phyloP scores from a whole-genome alignment of 2,888 invertebrate genomes.

The Peribatodes rhomboidaria region DNA sequence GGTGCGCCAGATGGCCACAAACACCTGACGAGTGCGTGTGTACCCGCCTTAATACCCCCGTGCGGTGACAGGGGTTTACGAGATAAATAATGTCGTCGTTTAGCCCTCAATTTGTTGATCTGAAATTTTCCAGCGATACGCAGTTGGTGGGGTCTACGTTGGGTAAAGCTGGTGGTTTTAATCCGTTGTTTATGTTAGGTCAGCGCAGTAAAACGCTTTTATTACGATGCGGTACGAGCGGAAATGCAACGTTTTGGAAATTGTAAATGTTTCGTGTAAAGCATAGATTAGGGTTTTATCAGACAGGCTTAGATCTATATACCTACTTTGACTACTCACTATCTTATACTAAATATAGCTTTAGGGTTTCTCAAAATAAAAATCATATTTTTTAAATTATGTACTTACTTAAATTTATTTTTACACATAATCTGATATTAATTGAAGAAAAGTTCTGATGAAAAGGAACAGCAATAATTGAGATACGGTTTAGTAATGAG shows the following conservation, averaged over 20 bases:
- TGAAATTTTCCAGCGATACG: conserved; percentile 47
- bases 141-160: conserved; percentile 18
- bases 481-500: neutral
- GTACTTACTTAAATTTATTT: no score
- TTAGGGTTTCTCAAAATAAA: no score
- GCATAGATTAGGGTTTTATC: conserved; percentile 19
- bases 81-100: conserved; percentile 63
- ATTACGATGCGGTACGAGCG: conserved; percentile 45
- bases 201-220: conserved; percentile 42
- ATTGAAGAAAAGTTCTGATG: no score
- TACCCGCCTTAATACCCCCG: conserved; percentile 46
- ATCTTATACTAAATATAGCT: no score
- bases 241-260: conserved; percentile 43
- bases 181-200: conserved; percentile 44
- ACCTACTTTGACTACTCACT: neutral
- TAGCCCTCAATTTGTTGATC: conserved; percentile 62
- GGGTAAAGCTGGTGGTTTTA: conserved; percentile 39
- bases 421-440: no score
- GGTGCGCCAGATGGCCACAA: conserved; percentile 45
- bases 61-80: conserved; percentile 57
- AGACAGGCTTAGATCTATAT: conserved; percentile 3
- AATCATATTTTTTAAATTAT: no score
- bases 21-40: conserved; percentile 53
- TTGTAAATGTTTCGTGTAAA: conserved; percentile 21
- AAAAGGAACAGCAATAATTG: no score